A percentile compares a stretch with the other conserved stretches of the same genome.
These are phyloP conservation scores for Protomyctophum bolini DNA, from an alignment of 2,113 vertebrate genomes.

Conservation along the genomic window DNA sequence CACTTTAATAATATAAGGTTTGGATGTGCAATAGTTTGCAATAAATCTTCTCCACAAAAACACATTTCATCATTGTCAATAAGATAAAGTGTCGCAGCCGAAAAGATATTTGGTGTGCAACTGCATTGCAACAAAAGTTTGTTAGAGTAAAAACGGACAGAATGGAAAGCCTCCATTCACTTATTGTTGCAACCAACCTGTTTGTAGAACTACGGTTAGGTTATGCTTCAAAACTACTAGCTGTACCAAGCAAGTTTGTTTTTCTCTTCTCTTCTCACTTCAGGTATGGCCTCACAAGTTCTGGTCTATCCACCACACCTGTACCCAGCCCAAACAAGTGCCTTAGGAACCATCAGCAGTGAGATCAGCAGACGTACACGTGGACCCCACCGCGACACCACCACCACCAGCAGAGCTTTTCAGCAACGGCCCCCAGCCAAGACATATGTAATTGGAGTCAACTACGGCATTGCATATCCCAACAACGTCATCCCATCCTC, in stretches of 20 bases:
- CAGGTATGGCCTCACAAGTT: conserved; percentile 99
- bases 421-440: conserved; percentile 83
- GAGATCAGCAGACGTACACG: conserved; percentile 90
- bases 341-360: conserved; percentile 88
- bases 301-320: conserved; percentile 95
- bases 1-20: no score
- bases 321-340: conserved; percentile 99
- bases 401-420: conserved; percentile 88
- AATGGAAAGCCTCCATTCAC: no score
- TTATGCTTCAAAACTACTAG: background rate
- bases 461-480: conserved; percentile 87
- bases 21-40: no score
- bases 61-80: no score
- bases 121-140: no score
- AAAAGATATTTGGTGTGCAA: no score
- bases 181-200: background rate
- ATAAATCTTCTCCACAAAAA: no score
- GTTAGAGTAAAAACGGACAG: no score
- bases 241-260: conserved; percentile 18
- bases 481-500: conserved; percentile 81
- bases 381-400: conserved; percentile 77
- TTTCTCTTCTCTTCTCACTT: conserved; percentile 23
- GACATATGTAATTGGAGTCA: conserved; percentile 90
- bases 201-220: background rate
- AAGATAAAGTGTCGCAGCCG: no score